Conservation (phyloP, 2,888 invertebrate genomes). For the Cantharis lateralis region DNA sequence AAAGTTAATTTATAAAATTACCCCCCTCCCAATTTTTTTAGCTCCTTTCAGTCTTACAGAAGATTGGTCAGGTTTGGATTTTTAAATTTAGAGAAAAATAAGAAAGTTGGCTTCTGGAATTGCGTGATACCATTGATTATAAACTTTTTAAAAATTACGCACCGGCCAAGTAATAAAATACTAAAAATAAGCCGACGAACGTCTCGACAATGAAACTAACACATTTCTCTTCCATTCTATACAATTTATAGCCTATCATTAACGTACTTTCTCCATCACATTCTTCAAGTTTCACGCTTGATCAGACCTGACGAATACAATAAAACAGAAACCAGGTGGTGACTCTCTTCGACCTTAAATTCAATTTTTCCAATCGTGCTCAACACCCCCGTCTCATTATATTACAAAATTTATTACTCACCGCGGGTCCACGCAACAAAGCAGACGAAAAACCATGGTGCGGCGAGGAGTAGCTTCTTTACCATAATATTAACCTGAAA, state of each 20-base stretch:
- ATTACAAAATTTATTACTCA: conserved; percentile 1
- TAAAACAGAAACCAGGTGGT: neutral
- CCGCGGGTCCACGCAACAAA: conserved; percentile 10
- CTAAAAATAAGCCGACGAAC: neutral
- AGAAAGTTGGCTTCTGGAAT: too few relatives aligned
- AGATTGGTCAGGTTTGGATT: too few relatives aligned
- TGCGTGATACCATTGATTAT: too few relatives aligned
- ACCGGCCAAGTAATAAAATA: neutral
- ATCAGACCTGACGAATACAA: neutral
- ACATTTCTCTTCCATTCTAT: neutral
- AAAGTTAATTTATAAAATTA: too few relatives aligned
- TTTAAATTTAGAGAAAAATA: too few relatives aligned
- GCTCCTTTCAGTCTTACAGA: too few relatives aligned
- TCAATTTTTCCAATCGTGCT: neutral
- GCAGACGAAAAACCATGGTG: conserved; percentile 17
- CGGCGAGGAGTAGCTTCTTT: conserved; percentile 11
- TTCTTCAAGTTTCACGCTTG: neutral
- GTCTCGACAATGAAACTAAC: neutral
- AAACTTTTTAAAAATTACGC: too few relatives aligned
- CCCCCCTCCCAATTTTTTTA: too few relatives aligned
- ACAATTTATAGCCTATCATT: neutral
- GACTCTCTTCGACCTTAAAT: neutral
- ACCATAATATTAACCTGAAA: conserved; percentile 25
- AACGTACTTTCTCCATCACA: neutral
- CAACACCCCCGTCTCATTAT: neutral